A percentile compares a stretch with the other conserved stretches of the same genome.
Conservation (phyloP, 64 coral and sea anemone species). For the Montipora sp. region DNA sequence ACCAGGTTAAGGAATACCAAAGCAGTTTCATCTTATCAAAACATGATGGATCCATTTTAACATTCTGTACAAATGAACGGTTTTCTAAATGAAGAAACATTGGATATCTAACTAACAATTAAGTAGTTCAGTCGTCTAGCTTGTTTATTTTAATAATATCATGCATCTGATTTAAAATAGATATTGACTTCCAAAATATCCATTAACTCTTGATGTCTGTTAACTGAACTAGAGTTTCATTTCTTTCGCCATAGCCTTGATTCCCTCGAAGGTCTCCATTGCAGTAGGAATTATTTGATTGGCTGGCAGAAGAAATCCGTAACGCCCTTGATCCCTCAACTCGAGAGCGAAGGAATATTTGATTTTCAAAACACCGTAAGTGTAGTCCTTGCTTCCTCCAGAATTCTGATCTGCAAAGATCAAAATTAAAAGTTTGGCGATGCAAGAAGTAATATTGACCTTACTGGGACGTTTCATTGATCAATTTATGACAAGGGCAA, state of each 20-base stretch:
- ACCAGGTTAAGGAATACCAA: no score
- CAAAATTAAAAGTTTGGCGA: neutral
- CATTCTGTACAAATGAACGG: no score
- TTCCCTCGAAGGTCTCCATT: slow-evolving; percentile 73
- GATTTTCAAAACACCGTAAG: slow-evolving; percentile 55
- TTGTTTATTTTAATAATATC: neutral
- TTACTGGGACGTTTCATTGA: no score
- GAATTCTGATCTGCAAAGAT: slow-evolving; percentile 57
- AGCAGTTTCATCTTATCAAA: no score
- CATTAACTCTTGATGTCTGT: neutral
- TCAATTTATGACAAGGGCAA: no score
- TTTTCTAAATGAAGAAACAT: no score
- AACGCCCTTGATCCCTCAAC: slow-evolving; percentile 48
- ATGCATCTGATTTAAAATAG: neutral
- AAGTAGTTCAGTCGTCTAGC: neutral
- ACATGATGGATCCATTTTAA: no score
- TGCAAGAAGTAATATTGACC: no score
- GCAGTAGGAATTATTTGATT: slow-evolving; percentile 60
- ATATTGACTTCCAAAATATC: neutral
- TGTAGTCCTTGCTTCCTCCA: slow-evolving; percentile 74
- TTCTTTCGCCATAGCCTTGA: slow-evolving; percentile 55
- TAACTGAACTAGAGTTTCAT: slow-evolving; percentile 25
- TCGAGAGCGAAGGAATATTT: slow-evolving; percentile 73
- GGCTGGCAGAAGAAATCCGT: slow-evolving; percentile 58
- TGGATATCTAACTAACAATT: neutral